Evolutionary conservation across 2,797 vertebrate genomes (phyloP), one percentile per base, ranked within the genome.

Genomic region (Acanthurus tractus): DNA sequence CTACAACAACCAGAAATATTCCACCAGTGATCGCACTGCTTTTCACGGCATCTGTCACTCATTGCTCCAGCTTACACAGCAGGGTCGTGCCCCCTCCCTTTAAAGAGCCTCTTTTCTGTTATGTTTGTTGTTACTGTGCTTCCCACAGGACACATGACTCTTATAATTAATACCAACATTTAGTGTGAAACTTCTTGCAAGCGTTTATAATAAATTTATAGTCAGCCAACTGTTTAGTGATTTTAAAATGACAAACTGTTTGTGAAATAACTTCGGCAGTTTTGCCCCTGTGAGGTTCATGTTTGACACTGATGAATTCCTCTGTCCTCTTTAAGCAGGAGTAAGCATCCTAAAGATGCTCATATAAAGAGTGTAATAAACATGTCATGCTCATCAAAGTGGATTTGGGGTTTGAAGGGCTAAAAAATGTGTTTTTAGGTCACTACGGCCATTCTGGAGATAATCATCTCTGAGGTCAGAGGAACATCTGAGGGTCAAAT

Each of bases 61-160:
- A 58, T 53, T 74, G 79, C 57, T 79, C 85, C 40, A 23, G 77
- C 65, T 91, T 78, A 89, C 81, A 78, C 66, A 86, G 83, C 67
- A 6, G 44, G 92, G 89, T 90, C 85, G 76, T 57, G 81, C 70
- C 86, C 86, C 82, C 34, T 73, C 82, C 63, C 88, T 92, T 94
- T 90, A 94, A 93, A 94, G 89, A 57, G 57, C 59, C 65, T 80
- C 64, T 79, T 63, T 48, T 85, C 86, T 90, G 83, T 52, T 70
- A 76, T 20, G 20, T 83, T 89, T 88, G 81, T 93, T 89, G 93
- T 90, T 92, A 87, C 63, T 78, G 70, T 66, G 20, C 71, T 73
- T 84, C 81, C 70, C 72, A 82, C 68, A 80, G 76, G 73, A 84
- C 38, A 8, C 8, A 44, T 22, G 2, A 22, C 25, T 1, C 15